Percentiles rank a stretch among this genome's conserved stretches.
These are phyloP conservation scores for Ypsolopha sequella DNA, from an alignment of 2,888 invertebrate species.

Conservation along the genomic window DNA sequence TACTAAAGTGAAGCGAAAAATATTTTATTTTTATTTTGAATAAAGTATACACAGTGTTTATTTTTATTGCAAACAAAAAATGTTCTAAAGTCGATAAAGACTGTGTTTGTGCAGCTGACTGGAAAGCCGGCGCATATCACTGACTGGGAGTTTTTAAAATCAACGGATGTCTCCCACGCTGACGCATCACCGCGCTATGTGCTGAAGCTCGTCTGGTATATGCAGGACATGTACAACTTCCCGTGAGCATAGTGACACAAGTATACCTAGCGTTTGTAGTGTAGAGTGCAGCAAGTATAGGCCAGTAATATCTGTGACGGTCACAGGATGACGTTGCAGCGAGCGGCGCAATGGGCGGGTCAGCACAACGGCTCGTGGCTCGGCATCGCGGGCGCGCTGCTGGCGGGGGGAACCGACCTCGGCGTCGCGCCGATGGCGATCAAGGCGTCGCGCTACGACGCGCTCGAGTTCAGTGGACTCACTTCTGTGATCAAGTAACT, in stretches of 20 bases:
- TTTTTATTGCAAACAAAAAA: no score
- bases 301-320: background rate
- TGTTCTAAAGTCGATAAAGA: no score
- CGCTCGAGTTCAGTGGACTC: background rate
- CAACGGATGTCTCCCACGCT: background rate
- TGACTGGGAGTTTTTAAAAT: background rate
- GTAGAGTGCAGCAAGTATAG: background rate
- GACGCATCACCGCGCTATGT: background rate
- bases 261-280: no score
- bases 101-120: background rate
- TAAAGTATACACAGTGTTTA: no score
- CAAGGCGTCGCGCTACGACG: background rate
- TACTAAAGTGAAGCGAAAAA: no score
- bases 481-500: background rate
- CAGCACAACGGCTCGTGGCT: slow-evolving; percentile 1
- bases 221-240: background rate
- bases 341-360: background rate
- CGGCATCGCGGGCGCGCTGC: slow-evolving; percentile 1
- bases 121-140: background rate
- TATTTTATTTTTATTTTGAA: no score
- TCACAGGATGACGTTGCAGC: background rate
- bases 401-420: background rate
- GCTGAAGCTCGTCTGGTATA: background rate
- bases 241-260: background rate
- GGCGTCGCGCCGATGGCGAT: background rate